Base-by-base conservation (phyloP, 2,113 vertebrate genomes). In the Cryptoleucopteryx plumbea region DNA sequence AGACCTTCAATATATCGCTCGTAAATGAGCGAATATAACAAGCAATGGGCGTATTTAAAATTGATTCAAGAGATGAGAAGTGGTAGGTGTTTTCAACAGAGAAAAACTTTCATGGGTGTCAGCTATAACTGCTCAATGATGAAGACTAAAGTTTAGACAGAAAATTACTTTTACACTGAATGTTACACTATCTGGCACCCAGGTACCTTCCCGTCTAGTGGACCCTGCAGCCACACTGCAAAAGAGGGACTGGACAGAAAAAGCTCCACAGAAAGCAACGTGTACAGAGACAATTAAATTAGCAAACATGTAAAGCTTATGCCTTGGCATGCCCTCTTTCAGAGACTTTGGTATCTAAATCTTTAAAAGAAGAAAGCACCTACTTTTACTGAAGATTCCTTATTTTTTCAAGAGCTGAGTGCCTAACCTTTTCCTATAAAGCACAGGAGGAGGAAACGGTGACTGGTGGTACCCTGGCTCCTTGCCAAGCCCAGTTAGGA, bases 381-480 rank as follows among this genome's bases (percentile, higher is more conserved):
- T 82, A 20, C 29, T 83, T 90, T 71, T 29, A 45, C 38, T n/a
- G 20, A 71, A n/a, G 47, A 29, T 14, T 32, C 26, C 8, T 47
- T 56, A 14, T 32, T 65, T 80, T 86, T 79, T 66, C 18, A 43
- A 65, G 36, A 84, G 7, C 20, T 32, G 36, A 20, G 21, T 32
- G 6, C 10, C n/a, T 52, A 82, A 29, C 6, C 6, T 36, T 59
- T 67, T 88, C n/a, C 15, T 45, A 2, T 9, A 79, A 45, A 43
- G 29, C 17, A 73, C 10, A 8, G 56, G 17, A 75, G 31, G 38
- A 63, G 17, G n/a, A 43, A 82, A 67, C 3, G 50, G 56, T 19
- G 52, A 26, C 36, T 62, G 34, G 14, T 59, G n/a, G 77, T 72
- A 55, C 17, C 19, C 45, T 0, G 0, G 21, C 11, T 79, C 31